Evolutionary conservation across 2,888 invertebrate genomes (phyloP).

Genomic region (Patella pellucida): DNA sequence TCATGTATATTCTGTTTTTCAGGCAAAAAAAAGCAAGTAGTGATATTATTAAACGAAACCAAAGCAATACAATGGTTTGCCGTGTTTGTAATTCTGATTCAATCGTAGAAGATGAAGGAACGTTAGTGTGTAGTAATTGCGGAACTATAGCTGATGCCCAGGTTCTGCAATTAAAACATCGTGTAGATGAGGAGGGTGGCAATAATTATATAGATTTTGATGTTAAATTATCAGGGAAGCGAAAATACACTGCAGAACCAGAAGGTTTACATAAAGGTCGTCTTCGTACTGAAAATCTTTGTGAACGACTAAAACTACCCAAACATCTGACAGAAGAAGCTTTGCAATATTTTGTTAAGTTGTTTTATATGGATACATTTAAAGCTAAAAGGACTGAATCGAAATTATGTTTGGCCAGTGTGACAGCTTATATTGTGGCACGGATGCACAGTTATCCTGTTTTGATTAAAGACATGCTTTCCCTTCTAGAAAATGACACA

Average conservation of each 20-base stretch:
- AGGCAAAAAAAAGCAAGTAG: too few relatives aligned
- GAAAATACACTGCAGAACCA: neutral
- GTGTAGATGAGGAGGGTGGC: neutral
- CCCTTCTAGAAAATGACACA: neutral
- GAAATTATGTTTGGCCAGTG: neutral
- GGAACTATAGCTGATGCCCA: neutral
- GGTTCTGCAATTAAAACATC: neutral
- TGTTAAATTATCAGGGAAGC: neutral
- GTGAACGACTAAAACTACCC: neutral
- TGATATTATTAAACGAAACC: too few relatives aligned
- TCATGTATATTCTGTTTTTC: too few relatives aligned
- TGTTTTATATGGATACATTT: neutral
- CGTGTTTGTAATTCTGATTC: neutral
- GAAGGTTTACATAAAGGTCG: conserved; percentile 2
- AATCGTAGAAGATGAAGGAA: neutral
- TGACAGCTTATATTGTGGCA: neutral
- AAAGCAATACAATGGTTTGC: too few relatives aligned
- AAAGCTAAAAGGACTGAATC: neutral
- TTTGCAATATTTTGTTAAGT: neutral
- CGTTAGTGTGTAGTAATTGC: neutral
- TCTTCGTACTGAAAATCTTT: neutral
- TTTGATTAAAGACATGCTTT: neutral
- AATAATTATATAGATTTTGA: neutral
- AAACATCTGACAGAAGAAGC: neutral
- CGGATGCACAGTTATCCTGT: neutral